Conservation (phyloP, 2,888 invertebrate genomes). For the Callosobruchus maculatus region DNA sequence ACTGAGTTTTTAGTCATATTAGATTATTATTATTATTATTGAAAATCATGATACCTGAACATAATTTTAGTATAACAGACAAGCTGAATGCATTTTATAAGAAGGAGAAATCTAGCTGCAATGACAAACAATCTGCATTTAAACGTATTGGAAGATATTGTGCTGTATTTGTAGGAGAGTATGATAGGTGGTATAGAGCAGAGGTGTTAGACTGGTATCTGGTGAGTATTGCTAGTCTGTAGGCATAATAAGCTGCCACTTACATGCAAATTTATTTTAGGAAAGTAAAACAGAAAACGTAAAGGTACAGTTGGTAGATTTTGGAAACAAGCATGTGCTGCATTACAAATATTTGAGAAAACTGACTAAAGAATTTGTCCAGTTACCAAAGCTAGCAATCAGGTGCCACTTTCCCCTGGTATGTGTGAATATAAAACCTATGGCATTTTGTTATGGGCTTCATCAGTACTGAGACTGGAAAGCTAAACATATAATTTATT, state of each 20-base stretch:
- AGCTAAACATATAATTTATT: slow-evolving; percentile 10
- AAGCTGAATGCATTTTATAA: slow-evolving; percentile 18
- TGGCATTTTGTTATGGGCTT: too few species aligned
- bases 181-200: slow-evolving; percentile 27
- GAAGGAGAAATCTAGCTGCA: slow-evolving; percentile 10
- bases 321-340: slow-evolving; percentile 24
- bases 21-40: too few species aligned
- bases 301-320: slow-evolving; percentile 30
- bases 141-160: slow-evolving; percentile 26
- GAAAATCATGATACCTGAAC: too few species aligned
- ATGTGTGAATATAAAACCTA: too few species aligned
- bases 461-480: too few species aligned
- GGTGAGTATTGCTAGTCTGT: slow-evolving; percentile 14
- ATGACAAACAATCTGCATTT: slow-evolving; percentile 25
- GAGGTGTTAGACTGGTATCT: slow-evolving; percentile 29
- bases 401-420: slow-evolving; percentile 31
- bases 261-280: slow-evolving; percentile 14
- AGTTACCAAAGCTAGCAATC: slow-evolving; percentile 28
- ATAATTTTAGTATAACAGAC: slow-evolving; percentile 13
- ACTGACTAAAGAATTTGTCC: slow-evolving; percentile 21
- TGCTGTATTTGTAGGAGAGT: slow-evolving; percentile 20
- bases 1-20: background rate
- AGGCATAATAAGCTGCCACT: background rate
- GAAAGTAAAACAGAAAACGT: slow-evolving; percentile 22
- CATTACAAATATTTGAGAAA: slow-evolving; percentile 24